These are phyloP conservation scores for Ectemnius continuus DNA, from an alignment of 2,888 invertebrate species.

Conservation along the genomic window DNA sequence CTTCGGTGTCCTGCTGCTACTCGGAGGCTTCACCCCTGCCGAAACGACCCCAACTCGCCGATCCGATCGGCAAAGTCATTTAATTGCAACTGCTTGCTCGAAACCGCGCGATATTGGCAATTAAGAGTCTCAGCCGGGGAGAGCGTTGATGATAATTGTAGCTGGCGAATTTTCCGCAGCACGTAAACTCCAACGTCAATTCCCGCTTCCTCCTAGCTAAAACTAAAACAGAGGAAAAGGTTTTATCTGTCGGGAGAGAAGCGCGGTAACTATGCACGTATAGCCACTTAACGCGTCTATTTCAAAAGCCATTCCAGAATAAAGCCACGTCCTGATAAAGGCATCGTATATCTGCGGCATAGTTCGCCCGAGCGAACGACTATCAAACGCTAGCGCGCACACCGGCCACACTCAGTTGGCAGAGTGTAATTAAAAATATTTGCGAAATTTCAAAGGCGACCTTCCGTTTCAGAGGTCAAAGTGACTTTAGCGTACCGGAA, in stretches of 20 bases:
- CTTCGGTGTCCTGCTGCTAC: conserved; percentile 1
- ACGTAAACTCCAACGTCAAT: no score
- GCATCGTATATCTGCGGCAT: no score
- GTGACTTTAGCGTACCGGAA: not conserved
- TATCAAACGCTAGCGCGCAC: not conserved
- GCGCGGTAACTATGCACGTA: no score
- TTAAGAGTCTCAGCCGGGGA: no score
- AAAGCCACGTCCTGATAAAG: conserved; percentile 1
- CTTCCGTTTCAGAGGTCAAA: conserved; percentile 17
- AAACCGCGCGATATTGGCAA: no score
- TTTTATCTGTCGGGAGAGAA: no score
- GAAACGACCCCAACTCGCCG: not conserved
- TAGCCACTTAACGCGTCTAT: no score
- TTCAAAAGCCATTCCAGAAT: not conserved
- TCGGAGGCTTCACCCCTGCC: not conserved
- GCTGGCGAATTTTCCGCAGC: no score
- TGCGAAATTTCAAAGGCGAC: conserved; percentile 7
- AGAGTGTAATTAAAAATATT: conserved; percentile 47
- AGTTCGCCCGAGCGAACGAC: not conserved
- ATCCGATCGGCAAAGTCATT: not conserved
- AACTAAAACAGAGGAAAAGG: no score
- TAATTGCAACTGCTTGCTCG: not conserved
- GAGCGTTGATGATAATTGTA: no score
- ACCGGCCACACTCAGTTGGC: not conserved
- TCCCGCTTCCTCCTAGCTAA: no score